Percentiles rank a stretch among this genome's conserved stretches.
Evolutionary conservation across 2,113 vertebrate genomes (phyloP).

Genomic region (Vidua macroura): DNA sequence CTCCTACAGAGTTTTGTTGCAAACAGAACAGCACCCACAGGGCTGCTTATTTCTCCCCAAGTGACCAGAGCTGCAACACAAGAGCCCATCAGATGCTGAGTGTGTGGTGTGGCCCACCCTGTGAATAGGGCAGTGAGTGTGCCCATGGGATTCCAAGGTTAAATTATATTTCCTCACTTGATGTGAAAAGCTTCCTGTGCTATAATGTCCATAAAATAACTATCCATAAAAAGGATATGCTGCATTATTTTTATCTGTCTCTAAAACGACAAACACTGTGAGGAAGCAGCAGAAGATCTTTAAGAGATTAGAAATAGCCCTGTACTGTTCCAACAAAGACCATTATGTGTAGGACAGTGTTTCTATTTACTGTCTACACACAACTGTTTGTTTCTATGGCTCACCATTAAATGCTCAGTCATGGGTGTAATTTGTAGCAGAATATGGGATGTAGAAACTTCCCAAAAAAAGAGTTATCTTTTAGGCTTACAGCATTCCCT

Average conservation of each 20-base stretch:
- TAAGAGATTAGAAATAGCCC: neutral
- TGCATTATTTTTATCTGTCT: neutral
- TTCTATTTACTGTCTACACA: neutral
- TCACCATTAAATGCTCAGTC: neutral
- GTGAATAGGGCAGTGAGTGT: fast-evolving
- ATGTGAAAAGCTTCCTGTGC: neutral
- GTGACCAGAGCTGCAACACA: neutral
- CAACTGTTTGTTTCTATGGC: neutral
- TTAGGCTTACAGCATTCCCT: neutral
- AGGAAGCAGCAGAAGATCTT: neutral
- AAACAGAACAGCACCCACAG: neutral
- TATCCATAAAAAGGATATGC: neutral
- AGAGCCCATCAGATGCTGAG: neutral
- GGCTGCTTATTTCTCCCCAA: neutral
- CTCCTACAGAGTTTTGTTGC: neutral
- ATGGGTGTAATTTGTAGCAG: neutral
- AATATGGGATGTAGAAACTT: neutral
- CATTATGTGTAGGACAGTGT: neutral
- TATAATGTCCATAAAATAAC: neutral
- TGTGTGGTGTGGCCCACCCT: too few species aligned
- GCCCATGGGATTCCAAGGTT: neutral
- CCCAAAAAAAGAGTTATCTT: fast-evolving
- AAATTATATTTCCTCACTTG: neutral
- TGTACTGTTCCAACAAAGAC: neutral
- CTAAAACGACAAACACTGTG: neutral